Evolutionary conservation across 2,113 vertebrate species (phyloP).

Genomic region (Callipepla squamata): DNA sequence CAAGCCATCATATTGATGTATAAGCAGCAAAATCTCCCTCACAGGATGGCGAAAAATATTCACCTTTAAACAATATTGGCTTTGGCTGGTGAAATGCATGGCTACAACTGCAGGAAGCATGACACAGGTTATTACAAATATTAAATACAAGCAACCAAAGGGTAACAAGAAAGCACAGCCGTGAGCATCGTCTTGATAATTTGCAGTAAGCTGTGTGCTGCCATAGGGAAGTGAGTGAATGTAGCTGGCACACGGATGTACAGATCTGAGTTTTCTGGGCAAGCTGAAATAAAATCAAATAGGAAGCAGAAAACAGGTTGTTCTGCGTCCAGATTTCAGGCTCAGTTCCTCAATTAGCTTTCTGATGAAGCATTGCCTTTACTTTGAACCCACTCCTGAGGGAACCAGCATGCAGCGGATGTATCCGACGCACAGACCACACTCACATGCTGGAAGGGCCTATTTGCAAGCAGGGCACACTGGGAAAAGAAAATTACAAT

Average conservation of each 20-base stretch:
- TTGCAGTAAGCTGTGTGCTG: background rate
- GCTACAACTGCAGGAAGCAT: slow-evolving; percentile 19
- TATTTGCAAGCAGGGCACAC: background rate
- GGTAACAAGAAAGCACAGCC: slow-evolving; percentile 9
- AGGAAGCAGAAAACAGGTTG: slow-evolving; percentile 21
- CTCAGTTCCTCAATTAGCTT: slow-evolving; percentile 49
- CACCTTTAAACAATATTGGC: background rate
- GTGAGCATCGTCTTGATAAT: background rate
- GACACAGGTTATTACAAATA: slow-evolving; percentile 37
- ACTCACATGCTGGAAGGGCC: background rate
- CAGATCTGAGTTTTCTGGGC: background rate
- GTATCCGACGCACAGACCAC: background rate
- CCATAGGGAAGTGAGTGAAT: background rate
- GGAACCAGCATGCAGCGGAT: background rate
- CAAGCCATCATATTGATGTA: slow-evolving; percentile 53
- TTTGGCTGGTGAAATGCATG: background rate
- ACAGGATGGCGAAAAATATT: background rate
- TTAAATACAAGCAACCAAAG: slow-evolving; percentile 11
- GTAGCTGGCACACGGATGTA: background rate
- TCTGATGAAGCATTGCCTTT: slow-evolving; percentile 53
- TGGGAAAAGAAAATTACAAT: background rate
- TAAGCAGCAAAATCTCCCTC: slow-evolving; percentile 51
- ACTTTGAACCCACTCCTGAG: slow-evolving; percentile 43
- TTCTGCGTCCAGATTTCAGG: slow-evolving; percentile 9
- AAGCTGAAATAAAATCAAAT: background rate